Conservation (phyloP, 2,797 vertebrate genomes). For the Syngnathus rostellatus region DNA sequence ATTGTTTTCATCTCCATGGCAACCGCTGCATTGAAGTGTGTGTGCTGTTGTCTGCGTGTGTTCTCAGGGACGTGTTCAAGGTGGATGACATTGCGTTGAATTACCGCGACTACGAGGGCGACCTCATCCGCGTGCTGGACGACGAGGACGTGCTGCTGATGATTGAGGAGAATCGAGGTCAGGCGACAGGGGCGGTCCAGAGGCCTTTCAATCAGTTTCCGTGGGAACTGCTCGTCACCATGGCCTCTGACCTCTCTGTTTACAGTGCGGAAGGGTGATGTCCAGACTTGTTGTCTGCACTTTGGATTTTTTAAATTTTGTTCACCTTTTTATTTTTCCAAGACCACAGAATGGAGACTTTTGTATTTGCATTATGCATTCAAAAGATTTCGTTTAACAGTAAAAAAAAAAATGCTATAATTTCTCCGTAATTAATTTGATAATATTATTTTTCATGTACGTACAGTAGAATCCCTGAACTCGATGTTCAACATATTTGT, state of each 20-base stretch:
- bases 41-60: background rate
- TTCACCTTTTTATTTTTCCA: too few species aligned
- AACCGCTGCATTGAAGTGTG: constrained; percentile 21
- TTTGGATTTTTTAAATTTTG: background rate
- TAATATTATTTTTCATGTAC: too few species aligned
- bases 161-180: constrained; percentile 67
- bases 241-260: constrained; percentile 69
- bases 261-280: constrained; percentile 69
- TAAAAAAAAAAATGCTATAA: too few species aligned
- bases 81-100: constrained; percentile 76
- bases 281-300: background rate
- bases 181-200: constrained; percentile 37
- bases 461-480: too few species aligned
- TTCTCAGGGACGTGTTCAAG: constrained; percentile 75
- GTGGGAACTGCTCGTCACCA: constrained; percentile 82
- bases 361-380: too few species aligned
- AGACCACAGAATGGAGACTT: too few species aligned
- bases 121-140: constrained; percentile 82
- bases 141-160: constrained; percentile 82
- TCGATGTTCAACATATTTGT: too few species aligned
- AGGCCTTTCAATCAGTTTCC: constrained; percentile 74
- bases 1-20: constrained; percentile 13
- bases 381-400: too few species aligned
- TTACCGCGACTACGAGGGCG: constrained; percentile 79
- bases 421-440: too few species aligned